Evolutionary conservation across 2,888 invertebrate genomes (phyloP).

Genomic region (Napeogenes inachia): DNA sequence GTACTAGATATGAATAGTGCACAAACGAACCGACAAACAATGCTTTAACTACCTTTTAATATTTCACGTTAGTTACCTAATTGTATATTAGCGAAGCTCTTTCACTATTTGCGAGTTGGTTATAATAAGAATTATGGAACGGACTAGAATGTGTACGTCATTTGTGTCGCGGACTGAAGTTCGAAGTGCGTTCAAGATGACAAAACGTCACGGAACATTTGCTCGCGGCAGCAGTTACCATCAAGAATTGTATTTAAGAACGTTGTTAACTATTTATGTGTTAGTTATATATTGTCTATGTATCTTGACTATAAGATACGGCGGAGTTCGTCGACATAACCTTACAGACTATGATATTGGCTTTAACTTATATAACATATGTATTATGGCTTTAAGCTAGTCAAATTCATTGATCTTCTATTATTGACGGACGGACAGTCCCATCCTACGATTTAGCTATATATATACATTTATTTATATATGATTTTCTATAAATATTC

Average conservation of each 20-base stretch:
- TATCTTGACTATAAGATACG: slow-evolving; percentile 60
- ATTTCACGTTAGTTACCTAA: slow-evolving; percentile 66
- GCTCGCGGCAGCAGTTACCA: slow-evolving; percentile 6
- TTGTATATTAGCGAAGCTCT: slow-evolving; percentile 54
- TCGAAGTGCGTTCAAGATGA: neutral
- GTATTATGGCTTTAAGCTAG: slow-evolving; percentile 73
- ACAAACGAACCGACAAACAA: slow-evolving; percentile 61
- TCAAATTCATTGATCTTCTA: slow-evolving; percentile 69
- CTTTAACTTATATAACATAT: slow-evolving; percentile 74
- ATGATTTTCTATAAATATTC: slow-evolving; percentile 74
- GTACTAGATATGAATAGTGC: slow-evolving; percentile 23
- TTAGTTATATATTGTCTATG: slow-evolving; percentile 67
- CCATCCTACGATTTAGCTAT: slow-evolving; percentile 59
- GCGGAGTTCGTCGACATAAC: slow-evolving; percentile 66
- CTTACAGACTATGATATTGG: slow-evolving; percentile 78
- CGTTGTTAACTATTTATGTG: slow-evolving; percentile 73
- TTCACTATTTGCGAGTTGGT: slow-evolving; percentile 13
- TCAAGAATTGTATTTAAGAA: slow-evolving; percentile 67
- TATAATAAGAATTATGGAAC: neutral
- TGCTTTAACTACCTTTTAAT: slow-evolving; percentile 75
- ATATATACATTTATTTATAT: slow-evolving; percentile 64
- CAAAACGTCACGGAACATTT: slow-evolving; percentile 21
- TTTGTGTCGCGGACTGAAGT: neutral
- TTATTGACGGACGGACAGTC: slow-evolving; percentile 51
- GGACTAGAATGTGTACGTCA: neutral